A percentile compares a stretch with the other conserved stretches of the same genome.
These are phyloP conservation scores for Macrosiphum euphorbiae DNA, from an alignment of 2,888 invertebrate species.

Conservation along the genomic window DNA sequence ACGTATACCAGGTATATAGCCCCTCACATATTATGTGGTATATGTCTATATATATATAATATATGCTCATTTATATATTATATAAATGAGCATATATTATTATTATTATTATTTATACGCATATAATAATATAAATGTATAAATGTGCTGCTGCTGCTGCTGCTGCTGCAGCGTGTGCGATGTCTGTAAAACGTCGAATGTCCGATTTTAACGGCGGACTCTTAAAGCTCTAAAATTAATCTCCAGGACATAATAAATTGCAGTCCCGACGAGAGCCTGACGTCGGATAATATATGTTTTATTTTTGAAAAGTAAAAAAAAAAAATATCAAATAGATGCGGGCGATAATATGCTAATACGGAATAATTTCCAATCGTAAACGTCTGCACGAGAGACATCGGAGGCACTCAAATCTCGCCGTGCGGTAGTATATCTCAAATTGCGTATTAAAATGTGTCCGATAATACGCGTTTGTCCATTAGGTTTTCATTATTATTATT, in stretches of 20 bases:
- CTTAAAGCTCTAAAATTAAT: slow-evolving; percentile 45
- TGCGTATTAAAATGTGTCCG: background rate
- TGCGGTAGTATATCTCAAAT: slow-evolving; percentile 1
- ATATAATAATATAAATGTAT: background rate
- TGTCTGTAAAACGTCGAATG: slow-evolving; percentile 21
- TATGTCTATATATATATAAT: background rate
- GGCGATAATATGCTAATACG: slow-evolving; percentile 51
- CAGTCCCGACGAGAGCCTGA: background rate
- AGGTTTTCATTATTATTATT: background rate
- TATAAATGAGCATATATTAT: slow-evolving; percentile 5
- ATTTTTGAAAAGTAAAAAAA: slow-evolving; percentile 40
- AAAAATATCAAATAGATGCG: slow-evolving; percentile 18
- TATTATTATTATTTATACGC: background rate
- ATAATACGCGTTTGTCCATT: background rate
- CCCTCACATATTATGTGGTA: background rate
- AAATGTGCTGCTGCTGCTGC: background rate
- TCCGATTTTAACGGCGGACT: slow-evolving; percentile 39
- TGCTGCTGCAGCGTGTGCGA: too few species aligned
- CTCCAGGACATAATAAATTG: slow-evolving; percentile 35
- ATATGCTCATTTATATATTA: too few species aligned
- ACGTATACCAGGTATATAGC: background rate
- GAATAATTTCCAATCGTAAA: slow-evolving; percentile 48
- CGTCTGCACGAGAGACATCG: slow-evolving; percentile 20
- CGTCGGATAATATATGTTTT: slow-evolving; percentile 32
- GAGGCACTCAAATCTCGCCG: slow-evolving; percentile 15